Evolutionary conservation across 2,797 vertebrate genomes (phyloP).

Genomic region (Enteromius argenteus): DNA sequence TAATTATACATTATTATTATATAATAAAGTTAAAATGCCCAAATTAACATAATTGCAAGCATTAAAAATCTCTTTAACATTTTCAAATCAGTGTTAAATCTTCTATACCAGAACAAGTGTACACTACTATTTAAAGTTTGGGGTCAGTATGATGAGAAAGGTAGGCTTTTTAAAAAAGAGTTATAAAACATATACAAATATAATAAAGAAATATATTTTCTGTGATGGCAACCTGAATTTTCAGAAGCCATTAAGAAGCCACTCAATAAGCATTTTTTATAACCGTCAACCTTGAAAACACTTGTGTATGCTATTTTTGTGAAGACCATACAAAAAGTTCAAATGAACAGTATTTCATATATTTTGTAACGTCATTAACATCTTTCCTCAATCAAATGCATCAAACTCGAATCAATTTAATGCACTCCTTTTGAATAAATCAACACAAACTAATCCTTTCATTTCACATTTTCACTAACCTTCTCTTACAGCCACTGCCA

Average conservation of each 20-base stretch:
- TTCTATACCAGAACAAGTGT: neutral
- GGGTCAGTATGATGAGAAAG: neutral
- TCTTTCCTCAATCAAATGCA: neutral
- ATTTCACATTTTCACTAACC: conserved; percentile 65
- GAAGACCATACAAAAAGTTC: neutral
- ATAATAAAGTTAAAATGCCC: neutral
- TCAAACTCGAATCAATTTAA: neutral
- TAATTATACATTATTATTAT: neutral
- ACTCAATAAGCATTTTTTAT: neutral
- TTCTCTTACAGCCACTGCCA: conserved; percentile 81
- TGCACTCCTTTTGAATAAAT: neutral
- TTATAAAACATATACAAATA: too few relatives aligned
- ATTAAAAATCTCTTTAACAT: neutral
- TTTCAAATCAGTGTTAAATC: neutral
- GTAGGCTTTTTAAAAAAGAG: neutral
- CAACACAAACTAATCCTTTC: neutral
- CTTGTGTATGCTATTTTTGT: neutral
- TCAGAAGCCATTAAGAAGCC: too few relatives aligned
- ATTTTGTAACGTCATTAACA: neutral
- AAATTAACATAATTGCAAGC: neutral
- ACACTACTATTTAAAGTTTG: neutral
- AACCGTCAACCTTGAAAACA: neutral
- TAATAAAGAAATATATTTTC: too few relatives aligned
- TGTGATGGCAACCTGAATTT: too few relatives aligned
- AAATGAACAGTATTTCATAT: neutral